Base-by-base conservation (phyloP, 1,140 invertebrate genomes). In the Hylyphantes graminicola region DNA sequence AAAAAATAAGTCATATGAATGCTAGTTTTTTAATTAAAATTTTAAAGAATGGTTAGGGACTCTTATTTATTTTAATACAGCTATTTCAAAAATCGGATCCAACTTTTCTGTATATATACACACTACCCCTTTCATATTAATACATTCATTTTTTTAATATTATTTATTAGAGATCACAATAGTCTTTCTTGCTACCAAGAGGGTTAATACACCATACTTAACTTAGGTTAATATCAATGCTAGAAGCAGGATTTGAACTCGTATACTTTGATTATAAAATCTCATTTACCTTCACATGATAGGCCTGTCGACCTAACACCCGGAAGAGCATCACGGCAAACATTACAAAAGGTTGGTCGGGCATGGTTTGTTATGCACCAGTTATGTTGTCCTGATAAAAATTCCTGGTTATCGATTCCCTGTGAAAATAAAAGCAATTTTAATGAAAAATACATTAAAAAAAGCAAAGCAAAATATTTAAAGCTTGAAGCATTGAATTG, bases 361-460 rank as follows among this genome's bases (percentile, higher is more conserved):
- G 96, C 96, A 91, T 98, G 96, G 53, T 94, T 97, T 68, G 96
- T 96, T 17, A 95, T 93, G 88, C 96, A 96, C 96, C 96, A 98
- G 87, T 95, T 94, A 90, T 98, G 96, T 88, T 95, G 93, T 61
- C 96, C 96, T 15, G 94, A 95, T 65, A 97, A 92, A 87, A 96
- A 93, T 87, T 96, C 93, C 78, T 93, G 91, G 87, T 91, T 91
- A 89, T 92, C 92, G 86, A 90, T 89, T 70, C 90, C 86, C 88
- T 93, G 35, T 35, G 89, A 72, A 85, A n/a, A 11, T 7, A 57
- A 2, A 50, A 19, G 10, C 19, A 61, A 61, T n/a, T 15, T 17
- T 77, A 61, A 51, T 64, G 13, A 11, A 10, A 64, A 55, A 5
- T 13, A 0, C 3, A 35, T 19, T 11, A 35, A 19, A 11, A 48